Conservation (phyloP, 2,797 vertebrate genomes). For the Helarctos malayanus region DNA sequence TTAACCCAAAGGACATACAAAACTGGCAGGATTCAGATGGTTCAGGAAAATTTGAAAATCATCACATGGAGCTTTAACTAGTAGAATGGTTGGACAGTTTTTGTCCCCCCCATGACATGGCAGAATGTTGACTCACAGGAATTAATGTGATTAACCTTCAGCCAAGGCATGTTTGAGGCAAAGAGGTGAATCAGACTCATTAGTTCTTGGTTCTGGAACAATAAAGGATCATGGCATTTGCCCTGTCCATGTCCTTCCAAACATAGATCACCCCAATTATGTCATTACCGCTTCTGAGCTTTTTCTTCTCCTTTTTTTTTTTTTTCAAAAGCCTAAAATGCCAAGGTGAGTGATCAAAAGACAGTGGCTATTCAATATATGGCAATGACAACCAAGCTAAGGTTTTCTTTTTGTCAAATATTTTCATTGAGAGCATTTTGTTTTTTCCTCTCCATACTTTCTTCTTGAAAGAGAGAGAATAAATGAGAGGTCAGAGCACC, state of each 20-base stretch:
- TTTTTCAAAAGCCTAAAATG: constrained; percentile 14
- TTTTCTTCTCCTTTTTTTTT: constrained; percentile 13
- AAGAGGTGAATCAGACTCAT: constrained; percentile 42
- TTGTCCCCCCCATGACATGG: not conserved
- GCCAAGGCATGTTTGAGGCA: not conserved
- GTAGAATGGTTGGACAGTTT: not conserved
- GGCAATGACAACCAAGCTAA: not conserved
- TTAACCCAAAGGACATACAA: not conserved
- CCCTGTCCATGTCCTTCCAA: not conserved
- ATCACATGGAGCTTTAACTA: not conserved
- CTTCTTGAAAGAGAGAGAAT: constrained; percentile 12
- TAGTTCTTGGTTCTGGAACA: constrained; percentile 16
- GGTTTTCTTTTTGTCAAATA: not conserved
- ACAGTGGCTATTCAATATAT: not conserved
- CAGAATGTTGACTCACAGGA: not conserved
- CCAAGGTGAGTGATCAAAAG: not conserved
- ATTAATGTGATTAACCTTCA: constrained; percentile 39
- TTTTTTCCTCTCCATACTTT: not conserved
- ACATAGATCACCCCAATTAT: not conserved
- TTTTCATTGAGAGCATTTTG: not conserved
- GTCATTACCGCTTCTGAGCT: not conserved
- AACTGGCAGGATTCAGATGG: not conserved
- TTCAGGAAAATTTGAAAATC: not conserved
- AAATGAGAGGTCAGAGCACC: not conserved
- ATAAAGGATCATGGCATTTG: not conserved